Percentiles rank a stretch among this genome's conserved stretches.
Evolutionary conservation across 2,797 vertebrate species (phyloP).

Genomic region (Smutsia temminckii): DNA sequence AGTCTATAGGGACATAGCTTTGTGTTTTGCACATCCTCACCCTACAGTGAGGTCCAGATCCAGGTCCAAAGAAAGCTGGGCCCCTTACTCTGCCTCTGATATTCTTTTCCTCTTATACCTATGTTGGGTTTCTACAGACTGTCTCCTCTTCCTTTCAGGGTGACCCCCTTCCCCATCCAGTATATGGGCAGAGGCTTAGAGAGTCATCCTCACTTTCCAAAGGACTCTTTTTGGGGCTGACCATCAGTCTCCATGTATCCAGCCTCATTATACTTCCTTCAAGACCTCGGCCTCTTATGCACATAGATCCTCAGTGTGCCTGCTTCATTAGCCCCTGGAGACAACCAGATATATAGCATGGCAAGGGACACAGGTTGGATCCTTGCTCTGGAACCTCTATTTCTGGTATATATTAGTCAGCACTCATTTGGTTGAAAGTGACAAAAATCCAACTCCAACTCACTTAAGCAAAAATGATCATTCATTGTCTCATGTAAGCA

Average conservation of each 20-base stretch:
- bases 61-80: neutral
- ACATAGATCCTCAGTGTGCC: too few species aligned
- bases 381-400: neutral
- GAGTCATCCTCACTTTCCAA: neutral
- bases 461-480: neutral
- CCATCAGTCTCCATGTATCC: neutral
- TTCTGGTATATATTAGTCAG: neutral
- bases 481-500: neutral
- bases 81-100: neutral
- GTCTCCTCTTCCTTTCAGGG: neutral
- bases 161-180: neutral
- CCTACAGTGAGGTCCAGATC: neutral
- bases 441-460: neutral
- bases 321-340: neutral
- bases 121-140: neutral
- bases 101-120: neutral
- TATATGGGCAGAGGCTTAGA: neutral
- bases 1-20: neutral
- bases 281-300: neutral
- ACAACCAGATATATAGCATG: neutral
- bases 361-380: neutral
- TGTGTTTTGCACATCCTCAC: neutral
- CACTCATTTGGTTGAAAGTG: neutral
- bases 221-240: neutral
- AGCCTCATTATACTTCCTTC: neutral